Conservation (phyloP, 2,797 vertebrate species). For the Uromys caudimaculatus region DNA sequence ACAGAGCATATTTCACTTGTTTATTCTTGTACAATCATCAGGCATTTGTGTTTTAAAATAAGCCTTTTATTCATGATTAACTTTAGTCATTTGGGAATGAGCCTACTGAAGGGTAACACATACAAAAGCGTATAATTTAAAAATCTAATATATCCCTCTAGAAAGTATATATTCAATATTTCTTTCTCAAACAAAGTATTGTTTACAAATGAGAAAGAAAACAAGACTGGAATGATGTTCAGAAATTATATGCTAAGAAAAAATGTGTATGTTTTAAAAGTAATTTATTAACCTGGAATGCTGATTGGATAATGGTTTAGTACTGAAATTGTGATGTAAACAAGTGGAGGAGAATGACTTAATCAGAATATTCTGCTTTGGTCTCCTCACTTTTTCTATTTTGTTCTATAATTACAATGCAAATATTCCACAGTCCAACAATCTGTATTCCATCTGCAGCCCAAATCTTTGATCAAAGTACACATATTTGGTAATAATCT, state of each 20-base stretch:
- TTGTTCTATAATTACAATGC: background rate
- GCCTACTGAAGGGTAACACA: conserved; percentile 48
- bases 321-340: conserved; percentile 2
- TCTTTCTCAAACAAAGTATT: conserved; percentile 30
- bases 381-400: background rate
- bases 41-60: conserved; percentile 17
- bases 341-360: background rate
- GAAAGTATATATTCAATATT: conserved; percentile 61
- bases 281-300: conserved; percentile 33
- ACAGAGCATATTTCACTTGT: background rate
- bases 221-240: background rate
- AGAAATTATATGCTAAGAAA: conserved; percentile 23
- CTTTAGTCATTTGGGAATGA: conserved; percentile 57
- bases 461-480: background rate
- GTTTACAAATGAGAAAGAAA: conserved; percentile 66
- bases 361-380: background rate
- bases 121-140: conserved; percentile 56
- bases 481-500: background rate
- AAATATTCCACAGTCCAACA: background rate
- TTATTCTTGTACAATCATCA: conserved; percentile 35
- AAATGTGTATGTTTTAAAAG: conserved; percentile 50
- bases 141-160: conserved; percentile 64
- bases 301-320: conserved; percentile 50
- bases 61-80: background rate
- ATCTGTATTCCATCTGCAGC: background rate